These are phyloP conservation scores for Chironomus striatipennis DNA, from an alignment of 1,140 invertebrate genomes.

Conservation along the genomic window DNA sequence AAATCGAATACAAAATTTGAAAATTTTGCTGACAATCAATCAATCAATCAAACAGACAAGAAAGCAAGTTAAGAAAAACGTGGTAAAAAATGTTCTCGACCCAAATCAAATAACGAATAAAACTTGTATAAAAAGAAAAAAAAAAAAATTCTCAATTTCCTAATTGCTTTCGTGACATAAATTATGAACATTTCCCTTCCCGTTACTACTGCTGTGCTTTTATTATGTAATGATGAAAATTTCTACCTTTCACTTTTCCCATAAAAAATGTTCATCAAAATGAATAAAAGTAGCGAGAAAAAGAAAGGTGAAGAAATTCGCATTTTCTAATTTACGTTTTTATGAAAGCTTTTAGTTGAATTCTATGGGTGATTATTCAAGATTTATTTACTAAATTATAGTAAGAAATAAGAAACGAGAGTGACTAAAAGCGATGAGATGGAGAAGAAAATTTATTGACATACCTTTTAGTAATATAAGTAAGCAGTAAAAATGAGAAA, in stretches of 20 bases:
- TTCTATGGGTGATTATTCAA: slow-evolving; percentile 2
- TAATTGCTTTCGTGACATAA: slow-evolving; percentile 13
- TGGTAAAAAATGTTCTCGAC: background rate
- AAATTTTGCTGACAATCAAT: too few species aligned
- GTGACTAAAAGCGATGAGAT: background rate
- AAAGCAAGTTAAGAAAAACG: too few species aligned
- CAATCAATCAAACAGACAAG: too few species aligned
- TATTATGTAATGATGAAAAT: too few species aligned
- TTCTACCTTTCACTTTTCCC: background rate
- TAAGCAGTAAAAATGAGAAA: background rate
- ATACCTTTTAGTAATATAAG: background rate
- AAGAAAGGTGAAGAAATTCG: slow-evolving; percentile 4
- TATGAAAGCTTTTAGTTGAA: slow-evolving; percentile 17
- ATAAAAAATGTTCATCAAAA: slow-evolving; percentile 11
- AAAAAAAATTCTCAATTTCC: background rate
- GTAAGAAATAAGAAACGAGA: background rate
- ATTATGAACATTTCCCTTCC: slow-evolving; percentile 2
- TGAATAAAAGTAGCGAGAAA: background rate
- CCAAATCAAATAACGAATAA: background rate
- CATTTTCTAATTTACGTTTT: slow-evolving; percentile 19
- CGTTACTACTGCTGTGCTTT: background rate
- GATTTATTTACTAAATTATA: slow-evolving; percentile 19
- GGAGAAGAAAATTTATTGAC: background rate
- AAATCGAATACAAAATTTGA: too few species aligned
- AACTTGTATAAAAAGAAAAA: background rate